These are phyloP conservation scores for Bacillus rossius DNA, from an alignment of 1,140 invertebrate species.

Conservation along the genomic window DNA sequence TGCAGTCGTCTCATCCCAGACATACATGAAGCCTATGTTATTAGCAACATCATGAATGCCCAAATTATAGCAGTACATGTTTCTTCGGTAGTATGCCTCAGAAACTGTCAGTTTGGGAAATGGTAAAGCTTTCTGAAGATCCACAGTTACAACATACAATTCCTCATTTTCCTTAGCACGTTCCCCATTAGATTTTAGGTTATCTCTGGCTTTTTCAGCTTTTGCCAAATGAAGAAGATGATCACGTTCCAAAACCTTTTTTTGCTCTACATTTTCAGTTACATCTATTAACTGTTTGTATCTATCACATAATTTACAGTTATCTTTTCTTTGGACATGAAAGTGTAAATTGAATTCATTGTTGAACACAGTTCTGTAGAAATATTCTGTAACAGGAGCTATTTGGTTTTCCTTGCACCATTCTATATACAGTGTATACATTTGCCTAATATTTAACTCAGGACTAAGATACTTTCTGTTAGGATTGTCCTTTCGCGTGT, in stretches of 20 bases:
- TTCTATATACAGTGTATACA: conserved; percentile 3
- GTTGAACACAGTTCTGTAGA: conserved; percentile 7
- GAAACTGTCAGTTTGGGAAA: conserved; percentile 23
- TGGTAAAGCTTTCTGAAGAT: conserved; percentile 23
- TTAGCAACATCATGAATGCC: conserved; percentile 3
- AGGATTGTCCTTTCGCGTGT: conserved; percentile 7
- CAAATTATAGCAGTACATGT: conserved; percentile 22
- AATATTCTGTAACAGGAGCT: conserved; percentile 11
- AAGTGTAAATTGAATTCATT: conserved; percentile 1
- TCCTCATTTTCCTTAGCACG: not conserved
- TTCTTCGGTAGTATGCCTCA: conserved; percentile 25
- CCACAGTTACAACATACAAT: conserved; percentile 4
- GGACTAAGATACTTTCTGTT: conserved; percentile 10
- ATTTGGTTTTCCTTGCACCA: conserved; percentile 6
- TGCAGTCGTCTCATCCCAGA: conserved; percentile 14
- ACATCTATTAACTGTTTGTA: not conserved
- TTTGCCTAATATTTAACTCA: conserved; percentile 6
- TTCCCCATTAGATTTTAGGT: too few species aligned
- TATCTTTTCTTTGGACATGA: too few species aligned
- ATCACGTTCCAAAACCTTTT: too few species aligned
- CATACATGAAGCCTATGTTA: conserved; percentile 5
- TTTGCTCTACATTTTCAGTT: not conserved
- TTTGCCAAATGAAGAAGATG: too few species aligned
- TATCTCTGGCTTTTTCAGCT: too few species aligned
- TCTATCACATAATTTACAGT: too few species aligned